A percentile compares a stretch with the other conserved stretches of the same genome.
Conservation (phyloP, 1,140 invertebrate genomes). For the Brachionus rubens region DNA sequence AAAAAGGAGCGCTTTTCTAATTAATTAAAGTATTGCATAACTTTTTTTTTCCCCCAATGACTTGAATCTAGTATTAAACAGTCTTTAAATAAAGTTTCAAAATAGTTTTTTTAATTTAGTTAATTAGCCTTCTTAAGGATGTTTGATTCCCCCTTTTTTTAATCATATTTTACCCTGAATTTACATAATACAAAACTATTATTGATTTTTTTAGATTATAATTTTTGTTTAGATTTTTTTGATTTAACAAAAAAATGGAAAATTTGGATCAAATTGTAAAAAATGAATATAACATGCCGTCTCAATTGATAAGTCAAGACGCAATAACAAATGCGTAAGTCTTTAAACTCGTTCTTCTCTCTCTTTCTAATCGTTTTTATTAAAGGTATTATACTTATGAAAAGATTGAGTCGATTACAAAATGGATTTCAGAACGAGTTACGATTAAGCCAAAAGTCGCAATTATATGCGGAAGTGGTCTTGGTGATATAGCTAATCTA, state of each 20-base stretch:
- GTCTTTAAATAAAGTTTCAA: no score
- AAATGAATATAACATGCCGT: conserved; percentile 18
- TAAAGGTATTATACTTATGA: conserved; percentile 45
- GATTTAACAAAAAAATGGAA: neutral
- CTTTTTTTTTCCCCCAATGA: no score
- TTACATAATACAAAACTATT: no score
- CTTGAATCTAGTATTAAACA: no score
- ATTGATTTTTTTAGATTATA: no score
- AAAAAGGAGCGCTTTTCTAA: no score
- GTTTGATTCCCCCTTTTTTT: no score
- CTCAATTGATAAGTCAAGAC: conserved; percentile 24
- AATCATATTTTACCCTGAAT: no score
- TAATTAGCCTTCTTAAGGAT: no score
- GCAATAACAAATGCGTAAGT: conserved; percentile 31
- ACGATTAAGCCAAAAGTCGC: conserved; percentile 71
- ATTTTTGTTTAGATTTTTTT: no score
- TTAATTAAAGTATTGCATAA: no score
- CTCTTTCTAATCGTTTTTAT: neutral
- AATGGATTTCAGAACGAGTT: conserved; percentile 1
- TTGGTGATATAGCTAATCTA: conserved; percentile 77
- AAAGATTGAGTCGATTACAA: conserved; percentile 11
- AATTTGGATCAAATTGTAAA: neutral
- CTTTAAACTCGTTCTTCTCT: neutral
- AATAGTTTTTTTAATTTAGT: no score
- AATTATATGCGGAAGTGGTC: conserved; percentile 89